A percentile compares a stretch with the other conserved stretches of the same genome.
Evolutionary conservation across 2,888 invertebrate genomes (phyloP).

Genomic region (Caradrina clavipalpis): DNA sequence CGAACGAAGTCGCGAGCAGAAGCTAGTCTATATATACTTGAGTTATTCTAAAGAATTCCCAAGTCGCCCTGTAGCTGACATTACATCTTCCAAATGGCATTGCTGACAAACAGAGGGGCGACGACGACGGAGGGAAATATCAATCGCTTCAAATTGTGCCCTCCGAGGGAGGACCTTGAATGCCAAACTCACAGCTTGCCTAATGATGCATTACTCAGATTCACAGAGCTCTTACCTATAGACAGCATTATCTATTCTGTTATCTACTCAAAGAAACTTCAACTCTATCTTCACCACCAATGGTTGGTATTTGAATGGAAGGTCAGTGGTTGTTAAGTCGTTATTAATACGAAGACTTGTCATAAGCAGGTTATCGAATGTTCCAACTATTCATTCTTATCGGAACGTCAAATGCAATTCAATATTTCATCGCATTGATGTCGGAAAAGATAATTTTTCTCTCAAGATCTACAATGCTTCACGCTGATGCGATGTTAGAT

Average conservation of each 20-base stretch:
- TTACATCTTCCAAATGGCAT: constrained; percentile 70
- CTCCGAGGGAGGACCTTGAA: constrained; percentile 78
- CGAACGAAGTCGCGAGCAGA: too few relatives aligned
- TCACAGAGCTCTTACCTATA: constrained; percentile 72
- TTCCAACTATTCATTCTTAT: constrained; percentile 75
- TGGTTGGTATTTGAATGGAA: constrained; percentile 11
- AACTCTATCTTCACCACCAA: constrained; percentile 20
- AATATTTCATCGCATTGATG: constrained; percentile 64
- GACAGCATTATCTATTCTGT: constrained; percentile 52
- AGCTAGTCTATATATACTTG: constrained; percentile 40
- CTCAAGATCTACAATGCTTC: constrained; percentile 36
- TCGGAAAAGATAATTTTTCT: constrained; percentile 61
- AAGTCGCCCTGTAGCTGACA: constrained; percentile 64
- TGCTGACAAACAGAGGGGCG: constrained; percentile 68
- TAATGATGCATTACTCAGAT: constrained; percentile 79
- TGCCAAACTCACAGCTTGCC: constrained; percentile 80
- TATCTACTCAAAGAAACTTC: constrained; percentile 20
- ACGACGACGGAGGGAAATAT: constrained; percentile 74
- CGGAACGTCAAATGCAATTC: constrained; percentile 72
- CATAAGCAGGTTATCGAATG: constrained; percentile 74
- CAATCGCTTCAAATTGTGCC: constrained; percentile 78
- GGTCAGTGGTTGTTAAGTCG: constrained; percentile 26
- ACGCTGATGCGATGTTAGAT: constrained; percentile 9
- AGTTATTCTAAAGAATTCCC: constrained; percentile 67
- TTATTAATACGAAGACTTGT: constrained; percentile 56